phyloP scores from a whole-genome alignment of 2,888 invertebrate genomes.

The Phasia obesa region DNA sequence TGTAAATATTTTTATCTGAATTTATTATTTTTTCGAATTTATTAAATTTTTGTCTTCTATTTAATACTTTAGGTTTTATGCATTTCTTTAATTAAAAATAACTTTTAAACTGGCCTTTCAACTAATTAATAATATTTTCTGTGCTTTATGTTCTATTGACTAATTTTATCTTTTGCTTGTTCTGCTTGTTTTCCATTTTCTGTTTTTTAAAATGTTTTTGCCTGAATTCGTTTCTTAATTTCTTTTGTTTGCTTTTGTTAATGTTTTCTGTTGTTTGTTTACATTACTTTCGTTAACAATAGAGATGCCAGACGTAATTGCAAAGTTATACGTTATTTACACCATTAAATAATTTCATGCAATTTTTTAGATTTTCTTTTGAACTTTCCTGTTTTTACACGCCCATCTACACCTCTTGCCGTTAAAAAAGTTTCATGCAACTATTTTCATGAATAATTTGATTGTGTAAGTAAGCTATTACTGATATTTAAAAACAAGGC shows the following conservation, averaged over 20 bases:
- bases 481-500: no score
- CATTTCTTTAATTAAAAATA: slow-evolving; percentile 48
- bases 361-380: no score
- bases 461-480: no score
- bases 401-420: no score
- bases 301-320: not conserved
- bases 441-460: no score
- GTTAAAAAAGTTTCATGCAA: no score
- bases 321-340: no score
- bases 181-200: slow-evolving; percentile 28
- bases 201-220: no score
- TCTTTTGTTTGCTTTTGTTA: slow-evolving; percentile 33
- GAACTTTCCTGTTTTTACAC: no score
- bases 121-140: slow-evolving; percentile 50
- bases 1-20: slow-evolving; percentile 1
- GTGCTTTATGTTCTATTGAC: slow-evolving; percentile 46
- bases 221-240: slow-evolving; percentile 27
- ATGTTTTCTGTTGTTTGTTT: slow-evolving; percentile 44
- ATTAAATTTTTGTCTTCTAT: slow-evolving; percentile 34
- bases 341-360: no score
- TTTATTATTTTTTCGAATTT: slow-evolving; percentile 47
- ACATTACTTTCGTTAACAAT: slow-evolving; percentile 27
- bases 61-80: slow-evolving; percentile 22
- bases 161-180: slow-evolving; percentile 33
- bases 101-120: slow-evolving; percentile 42